Conservation (phyloP, 1,140 invertebrate genomes). For the Rhagoletis pomonella region DNA sequence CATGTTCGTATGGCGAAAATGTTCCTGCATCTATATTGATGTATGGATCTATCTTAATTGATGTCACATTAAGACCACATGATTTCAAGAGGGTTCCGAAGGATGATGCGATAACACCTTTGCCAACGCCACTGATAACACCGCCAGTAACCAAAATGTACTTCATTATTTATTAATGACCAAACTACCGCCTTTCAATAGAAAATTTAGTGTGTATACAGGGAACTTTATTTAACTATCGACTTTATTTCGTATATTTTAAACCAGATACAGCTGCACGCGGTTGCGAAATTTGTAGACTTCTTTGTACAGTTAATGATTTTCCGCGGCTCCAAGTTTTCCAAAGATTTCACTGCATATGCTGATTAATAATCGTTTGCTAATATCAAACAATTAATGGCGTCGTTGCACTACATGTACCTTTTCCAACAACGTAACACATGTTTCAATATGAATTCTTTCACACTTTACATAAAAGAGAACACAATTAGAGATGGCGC, state of each 20-base stretch:
- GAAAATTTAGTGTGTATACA: neutral
- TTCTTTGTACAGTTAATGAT: neutral
- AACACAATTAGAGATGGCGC: neutral
- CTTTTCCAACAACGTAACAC: neutral
- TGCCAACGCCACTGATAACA: constrained; percentile 98
- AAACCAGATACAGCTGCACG: neutral
- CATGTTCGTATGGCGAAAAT: constrained; percentile 99
- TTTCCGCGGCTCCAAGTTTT: neutral
- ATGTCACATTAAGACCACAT: constrained; percentile 93
- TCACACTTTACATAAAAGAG: neutral
- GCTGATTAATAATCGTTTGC: neutral
- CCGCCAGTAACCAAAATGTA: constrained; percentile 98
- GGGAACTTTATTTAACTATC: neutral
- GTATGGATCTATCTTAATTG: constrained; percentile 99
- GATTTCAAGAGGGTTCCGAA: constrained; percentile 96
- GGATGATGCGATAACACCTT: constrained; percentile 97
- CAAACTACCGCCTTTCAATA: neutral
- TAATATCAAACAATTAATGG: constrained; percentile 17
- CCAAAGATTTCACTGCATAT: neutral
- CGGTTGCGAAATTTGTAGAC: neutral
- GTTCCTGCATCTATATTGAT: constrained; percentile 99
- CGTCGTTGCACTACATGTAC: neutral
- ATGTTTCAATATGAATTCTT: neutral
- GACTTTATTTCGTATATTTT: neutral
- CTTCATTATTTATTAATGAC: constrained; percentile 74